Base-by-base conservation (phyloP, 2,113 vertebrate genomes). In the Callipepla squamata region DNA sequence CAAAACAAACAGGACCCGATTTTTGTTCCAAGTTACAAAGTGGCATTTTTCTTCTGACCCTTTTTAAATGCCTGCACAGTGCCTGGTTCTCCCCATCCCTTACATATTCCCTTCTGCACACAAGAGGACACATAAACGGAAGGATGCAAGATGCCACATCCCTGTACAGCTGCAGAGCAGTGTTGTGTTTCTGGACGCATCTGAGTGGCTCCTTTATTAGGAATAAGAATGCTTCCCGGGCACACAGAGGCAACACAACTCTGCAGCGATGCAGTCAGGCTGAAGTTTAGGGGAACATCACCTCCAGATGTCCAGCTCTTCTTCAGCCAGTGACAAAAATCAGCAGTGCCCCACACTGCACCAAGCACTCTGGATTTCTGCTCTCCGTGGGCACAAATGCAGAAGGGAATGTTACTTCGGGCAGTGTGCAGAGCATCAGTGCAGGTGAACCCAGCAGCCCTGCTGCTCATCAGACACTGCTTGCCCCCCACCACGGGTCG, bases 351-450 rank as follows among this genome's bases (percentile, higher is more conserved):
- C 45, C 72, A 45, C 50, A 4, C 4, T 7, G 11, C 51, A 4
- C 0, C 25, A n/a, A 22, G 6, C 12, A 7, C 0, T 13, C 38
- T 6, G n/a, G 25, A 6, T 8, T 69, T 50, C 44, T 12, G 22
- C 13, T 58, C 42, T 63, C 58, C 45, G 11, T 2, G 45, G 47
- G 21, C 17, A 9, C 5, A 38, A 51, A 44, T 2, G 36, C 42
- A 19, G 44, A 70, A n/a, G 16, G 67, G 34, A 77, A 19, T 11
- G 32, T 26, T 53, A 55, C 4, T 4, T 47, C 44, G 26, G 67
- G 15, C 0, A 12, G 26, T 19, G 11, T 2, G 15, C 16, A 21
- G 78, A 47, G 57, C 76, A 51, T 20, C 57, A 44, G 42, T 21
- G 13, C 0, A 6, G 51, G 44, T 22, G 83, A 47, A 28, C 2